Base-by-base conservation (phyloP, 1,140 invertebrate species). In the Drosophila sp. region DNA sequence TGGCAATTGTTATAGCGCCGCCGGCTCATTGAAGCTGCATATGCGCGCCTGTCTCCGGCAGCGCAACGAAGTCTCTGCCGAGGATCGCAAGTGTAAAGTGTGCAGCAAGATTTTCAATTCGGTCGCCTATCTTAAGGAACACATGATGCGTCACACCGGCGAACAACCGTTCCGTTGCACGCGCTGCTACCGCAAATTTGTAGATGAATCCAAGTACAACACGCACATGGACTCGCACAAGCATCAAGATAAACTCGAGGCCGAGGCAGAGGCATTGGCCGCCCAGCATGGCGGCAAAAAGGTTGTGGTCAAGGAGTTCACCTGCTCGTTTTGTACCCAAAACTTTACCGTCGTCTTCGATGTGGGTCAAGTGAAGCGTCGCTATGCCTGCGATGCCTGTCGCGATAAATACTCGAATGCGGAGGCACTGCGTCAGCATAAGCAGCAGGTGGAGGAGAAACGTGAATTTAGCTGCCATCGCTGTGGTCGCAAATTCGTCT, bases 51-150 rank as follows among this genome's bases (percentile, higher is more conserved):
- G 90, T n/a, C 21, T 91, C 40, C 86, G 87, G 0, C 82, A 91
- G 7, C 76, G 83, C 7, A 80, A 80, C 45, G 91, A 91, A 29
- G 73, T 90, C 2, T 83, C 89, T 0, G 48, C 75, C 8, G 90
- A 91, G 50, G 80, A 91, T n/a, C 80, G 90, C 34, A 91, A 91
- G 21, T 91, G 90, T 56, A 76, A 90, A 8, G 84, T 91, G 2
- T 91, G 90, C 64, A 84, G 86, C 67, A 91, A 91, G 41, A 58
- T 91, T n/a, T 91, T 91, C 64, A 91, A 91, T 25, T 91, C 90
- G 38, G 86, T 91, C 9, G 78, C 79, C n/a, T 91, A 91, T 29
- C 76, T 91, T 16, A 91, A 91, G 54, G 90, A 91, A 72, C 90
- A 91, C n/a, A 90, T 91, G 80, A 73, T 91, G 74, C 90, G 90